Base-by-base conservation (phyloP, 1,140 invertebrate genomes). In the Pseudobourletiella spinata region DNA sequence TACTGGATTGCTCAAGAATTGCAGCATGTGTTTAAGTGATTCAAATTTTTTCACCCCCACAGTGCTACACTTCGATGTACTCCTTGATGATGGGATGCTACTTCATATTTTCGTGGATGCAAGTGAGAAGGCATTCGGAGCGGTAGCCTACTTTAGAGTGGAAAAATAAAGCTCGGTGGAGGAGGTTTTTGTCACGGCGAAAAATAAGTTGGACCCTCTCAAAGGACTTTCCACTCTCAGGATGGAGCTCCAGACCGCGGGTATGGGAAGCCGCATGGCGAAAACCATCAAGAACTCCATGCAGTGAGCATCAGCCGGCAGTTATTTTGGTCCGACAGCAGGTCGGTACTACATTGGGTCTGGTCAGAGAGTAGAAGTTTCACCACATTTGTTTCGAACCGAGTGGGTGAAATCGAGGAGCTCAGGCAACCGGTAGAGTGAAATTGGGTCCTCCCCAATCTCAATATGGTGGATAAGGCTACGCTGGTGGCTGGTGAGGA, bases 211-310 rank as follows among this genome's bases (percentile, higher is more conserved):
- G 4, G 61, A 71, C 0, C 74, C 76, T 16, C 24, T 74, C 1
- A 73, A 72, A 58, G 54, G 60, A 0, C 52, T 74, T 28, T 73
- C 73, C 0, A 74, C 78, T 26, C 76, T 76, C 0, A 63, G 73
- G 26, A 58, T 78, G 3, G 75, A 79, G 63, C 66, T 78, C 1
- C 69, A 75, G 56, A 76, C 73, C 6, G 75, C 76, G 0, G 52
- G 75, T 0, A 42, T 76, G n/a, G 73, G 71, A 2, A 68, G 65
- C 1, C 62, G 71, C 24, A 14, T 78, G 15, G 67, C 68, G 2
- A n/a, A n/a, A n/a, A n/a, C n/a, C n/a, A 50, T 66, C 15, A 29
- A 30, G 24, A 16, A 50, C n/a, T 29, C 20, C 61, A 57, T 4
- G 28, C 57, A 3, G 2, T 62, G 1, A 28, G 50, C 20, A 55